Evolutionary conservation across 2,113 vertebrate genomes (phyloP).

Genomic region (Dicaeum eximium): DNA sequence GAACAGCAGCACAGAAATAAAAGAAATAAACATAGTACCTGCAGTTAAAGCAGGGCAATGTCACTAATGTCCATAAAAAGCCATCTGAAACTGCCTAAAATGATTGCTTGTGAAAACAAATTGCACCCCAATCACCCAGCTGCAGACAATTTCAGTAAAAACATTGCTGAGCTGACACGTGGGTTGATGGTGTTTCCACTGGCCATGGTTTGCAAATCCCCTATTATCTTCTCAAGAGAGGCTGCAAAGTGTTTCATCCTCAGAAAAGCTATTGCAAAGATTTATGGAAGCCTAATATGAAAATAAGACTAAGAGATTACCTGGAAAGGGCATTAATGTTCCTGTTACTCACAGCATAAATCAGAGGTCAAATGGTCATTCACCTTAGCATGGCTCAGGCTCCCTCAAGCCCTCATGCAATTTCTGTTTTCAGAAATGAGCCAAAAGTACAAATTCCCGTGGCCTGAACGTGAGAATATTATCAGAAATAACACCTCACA

Average conservation of each 20-base stretch:
- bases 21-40: not conserved
- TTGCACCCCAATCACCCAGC: conserved; percentile 32
- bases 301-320: conserved; percentile 41
- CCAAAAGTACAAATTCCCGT: not conserved
- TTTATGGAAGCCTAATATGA: conserved; percentile 33
- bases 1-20: not conserved
- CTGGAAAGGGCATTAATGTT: conserved; percentile 3
- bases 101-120: conserved; percentile 45
- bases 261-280: conserved; percentile 33
- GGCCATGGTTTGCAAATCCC: conserved; percentile 31
- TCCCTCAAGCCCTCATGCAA: not conserved
- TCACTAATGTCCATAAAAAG: conserved; percentile 1
- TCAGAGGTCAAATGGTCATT: conserved; percentile 11
- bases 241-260: conserved; percentile 6
- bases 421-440: not conserved
- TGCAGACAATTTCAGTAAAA: conserved; percentile 42
- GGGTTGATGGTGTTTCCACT: conserved; percentile 27
- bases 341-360: not conserved
- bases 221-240: conserved; percentile 32
- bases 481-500: not conserved
- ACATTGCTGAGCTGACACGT: conserved; percentile 12
- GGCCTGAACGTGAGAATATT: not conserved
- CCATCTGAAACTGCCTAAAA: conserved; percentile 36
- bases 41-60: not conserved
- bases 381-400: not conserved